Evolutionary conservation across 2,888 invertebrate species (phyloP).

Genomic region (Epistrophe eligans): DNA sequence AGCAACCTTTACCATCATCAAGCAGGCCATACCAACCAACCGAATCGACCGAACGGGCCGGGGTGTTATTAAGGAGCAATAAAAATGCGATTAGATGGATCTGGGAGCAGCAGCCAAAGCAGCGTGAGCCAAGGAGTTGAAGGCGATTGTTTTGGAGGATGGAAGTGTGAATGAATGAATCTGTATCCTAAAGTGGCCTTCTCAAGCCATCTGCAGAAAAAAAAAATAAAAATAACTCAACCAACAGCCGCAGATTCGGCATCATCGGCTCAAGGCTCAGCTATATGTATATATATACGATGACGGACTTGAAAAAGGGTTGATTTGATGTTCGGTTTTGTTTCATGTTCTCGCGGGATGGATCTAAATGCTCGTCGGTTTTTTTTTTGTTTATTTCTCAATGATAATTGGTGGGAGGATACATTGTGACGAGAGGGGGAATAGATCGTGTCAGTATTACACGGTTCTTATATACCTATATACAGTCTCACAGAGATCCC

Average conservation of each 20-base stretch:
- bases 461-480: constrained; percentile 49
- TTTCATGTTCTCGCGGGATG: constrained; percentile 50
- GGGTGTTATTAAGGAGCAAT: constrained; percentile 75
- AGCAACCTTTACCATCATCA: not conserved
- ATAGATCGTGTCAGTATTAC: constrained; percentile 73
- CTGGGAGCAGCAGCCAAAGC: constrained; percentile 42
- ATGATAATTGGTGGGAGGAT: constrained; percentile 75
- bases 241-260: constrained; percentile 9
- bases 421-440: constrained; percentile 38
- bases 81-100: constrained; percentile 75
- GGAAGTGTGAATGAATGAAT: constrained; percentile 74
- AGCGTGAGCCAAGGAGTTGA: constrained; percentile 46
- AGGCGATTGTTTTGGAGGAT: constrained; percentile 68
- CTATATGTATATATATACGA: too few relatives aligned
- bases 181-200: constrained; percentile 69
- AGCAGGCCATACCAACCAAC: not conserved
- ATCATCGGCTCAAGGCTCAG: constrained; percentile 2
- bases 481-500: constrained; percentile 44
- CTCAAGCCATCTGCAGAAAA: constrained; percentile 50
- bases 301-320: constrained; percentile 67
- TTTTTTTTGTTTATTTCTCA: constrained; percentile 7
- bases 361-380: constrained; percentile 2
- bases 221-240: constrained; percentile 20
- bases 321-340: constrained; percentile 68
- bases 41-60: constrained; percentile 16